Evolutionary conservation across 2,797 vertebrate species (phyloP).

Genomic region (Chloroceryle inda): DNA sequence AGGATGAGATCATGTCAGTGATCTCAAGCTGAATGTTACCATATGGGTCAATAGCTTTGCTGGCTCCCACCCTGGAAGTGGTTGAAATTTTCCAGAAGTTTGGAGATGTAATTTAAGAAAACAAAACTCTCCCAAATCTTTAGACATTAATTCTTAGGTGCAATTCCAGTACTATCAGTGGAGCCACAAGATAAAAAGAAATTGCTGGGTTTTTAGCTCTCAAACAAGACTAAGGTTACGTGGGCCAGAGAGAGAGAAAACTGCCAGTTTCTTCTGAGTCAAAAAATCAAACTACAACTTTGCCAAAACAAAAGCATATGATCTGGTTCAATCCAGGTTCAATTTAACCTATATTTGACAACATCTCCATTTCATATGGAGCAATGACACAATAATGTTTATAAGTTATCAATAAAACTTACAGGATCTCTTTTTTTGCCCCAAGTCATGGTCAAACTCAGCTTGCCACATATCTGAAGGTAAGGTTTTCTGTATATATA

Average conservation of each 20-base stretch:
- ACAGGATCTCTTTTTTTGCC: not conserved
- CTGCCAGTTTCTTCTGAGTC: not conserved
- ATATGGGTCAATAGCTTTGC: constrained; percentile 39
- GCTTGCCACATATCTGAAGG: not conserved
- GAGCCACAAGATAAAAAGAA: not conserved
- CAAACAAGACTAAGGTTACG: not conserved
- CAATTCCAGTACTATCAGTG: not conserved
- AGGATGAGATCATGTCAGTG: constrained; percentile 57
- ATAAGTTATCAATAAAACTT: not conserved
- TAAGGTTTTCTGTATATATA: not conserved
- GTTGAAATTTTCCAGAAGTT: constrained; percentile 50
- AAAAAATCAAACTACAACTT: not conserved
- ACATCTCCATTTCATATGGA: not conserved
- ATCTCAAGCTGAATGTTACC: constrained; percentile 55
- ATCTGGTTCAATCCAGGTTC: not conserved
- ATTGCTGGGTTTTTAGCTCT: too few relatives aligned
- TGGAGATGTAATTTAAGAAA: constrained; percentile 21
- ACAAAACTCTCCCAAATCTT: not conserved
- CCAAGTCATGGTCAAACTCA: not conserved
- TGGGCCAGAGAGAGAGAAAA: not conserved
- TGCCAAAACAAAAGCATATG: not conserved
- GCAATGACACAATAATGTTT: not conserved
- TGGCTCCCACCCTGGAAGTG: not conserved
- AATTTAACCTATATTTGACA: not conserved
- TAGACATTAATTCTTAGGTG: not conserved